phyloP scores from a whole-genome alignment of 1,140 invertebrate species.

The Bombus terrestris region DNA sequence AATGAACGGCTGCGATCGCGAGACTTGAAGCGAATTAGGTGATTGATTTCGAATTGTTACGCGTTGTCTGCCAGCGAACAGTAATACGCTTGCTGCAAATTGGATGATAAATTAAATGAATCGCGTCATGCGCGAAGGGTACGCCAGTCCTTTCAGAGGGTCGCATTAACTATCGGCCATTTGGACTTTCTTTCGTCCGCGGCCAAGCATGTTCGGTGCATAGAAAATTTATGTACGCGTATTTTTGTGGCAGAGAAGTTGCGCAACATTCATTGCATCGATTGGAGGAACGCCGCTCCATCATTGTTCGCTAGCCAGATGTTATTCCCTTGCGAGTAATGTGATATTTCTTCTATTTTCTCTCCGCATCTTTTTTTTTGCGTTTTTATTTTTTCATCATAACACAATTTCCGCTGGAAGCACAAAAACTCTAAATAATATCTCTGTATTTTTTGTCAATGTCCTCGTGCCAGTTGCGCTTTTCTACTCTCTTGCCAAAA shows the following conservation, averaged over 20 bases:
- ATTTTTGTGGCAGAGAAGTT: neutral
- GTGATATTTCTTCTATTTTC: neutral
- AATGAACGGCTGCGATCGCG: conserved; percentile 1
- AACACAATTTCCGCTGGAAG: neutral
- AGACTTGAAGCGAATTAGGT: conserved; percentile 19
- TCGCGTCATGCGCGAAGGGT: neutral
- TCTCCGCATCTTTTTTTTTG: neutral
- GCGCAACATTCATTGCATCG: neutral
- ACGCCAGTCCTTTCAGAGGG: too few relatives aligned
- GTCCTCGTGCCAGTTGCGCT: neutral
- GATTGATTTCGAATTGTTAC: conserved; percentile 38
- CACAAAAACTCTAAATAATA: neutral
- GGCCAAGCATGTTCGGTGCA: too few relatives aligned
- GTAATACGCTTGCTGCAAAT: conserved; percentile 8
- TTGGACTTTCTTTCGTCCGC: neutral
- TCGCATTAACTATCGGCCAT: neutral
- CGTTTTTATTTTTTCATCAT: neutral
- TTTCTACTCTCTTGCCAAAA: neutral
- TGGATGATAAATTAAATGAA: conserved; percentile 1
- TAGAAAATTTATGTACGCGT: neutral
- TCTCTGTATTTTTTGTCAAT: neutral
- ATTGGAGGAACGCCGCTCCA: neutral
- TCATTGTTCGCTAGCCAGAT: conserved; percentile 2
- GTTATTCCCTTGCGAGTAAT: conserved; percentile 3
- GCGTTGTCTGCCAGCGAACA: neutral